Conservation (phyloP, 1,140 invertebrate species). For the Zaprionus inermis region DNA sequence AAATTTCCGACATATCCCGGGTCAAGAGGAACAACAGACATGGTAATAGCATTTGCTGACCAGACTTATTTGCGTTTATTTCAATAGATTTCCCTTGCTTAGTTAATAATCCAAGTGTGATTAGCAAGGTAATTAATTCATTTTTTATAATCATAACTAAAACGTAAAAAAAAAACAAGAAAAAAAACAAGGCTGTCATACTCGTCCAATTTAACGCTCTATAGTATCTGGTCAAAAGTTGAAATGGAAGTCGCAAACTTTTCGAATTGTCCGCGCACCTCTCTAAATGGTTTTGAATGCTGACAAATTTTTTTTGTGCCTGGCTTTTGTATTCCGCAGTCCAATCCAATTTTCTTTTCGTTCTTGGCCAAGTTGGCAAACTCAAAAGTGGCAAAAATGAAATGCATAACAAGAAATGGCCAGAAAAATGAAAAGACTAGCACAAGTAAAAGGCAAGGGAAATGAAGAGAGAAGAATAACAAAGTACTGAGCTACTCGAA, state of each 20-base stretch:
- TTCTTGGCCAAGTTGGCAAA: conserved; percentile 33
- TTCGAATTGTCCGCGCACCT: conserved; percentile 45
- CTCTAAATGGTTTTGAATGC: conserved; percentile 50
- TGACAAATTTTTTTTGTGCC: conserved; percentile 12
- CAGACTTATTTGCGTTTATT: conserved; percentile 16
- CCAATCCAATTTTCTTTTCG: conserved; percentile 50
- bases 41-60: not conserved
- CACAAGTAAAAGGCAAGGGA: not conserved
- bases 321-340: conserved; percentile 29
- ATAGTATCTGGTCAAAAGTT: conserved; percentile 38
- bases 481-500: conserved; percentile 11
- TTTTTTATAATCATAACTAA: conserved; percentile 9
- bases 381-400: conserved; percentile 35
- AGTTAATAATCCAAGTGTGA: conserved; percentile 38
- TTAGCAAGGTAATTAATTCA: conserved; percentile 29
- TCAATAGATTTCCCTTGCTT: conserved; percentile 6
- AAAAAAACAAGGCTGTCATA: conserved; percentile 29
- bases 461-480: conserved; percentile 14
- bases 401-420: conserved; percentile 31
- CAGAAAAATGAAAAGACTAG: conserved; percentile 6
- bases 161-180: not conserved
- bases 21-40: conserved; percentile 19
- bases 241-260: conserved; percentile 51
- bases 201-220: conserved; percentile 31
- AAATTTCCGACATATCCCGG: conserved; percentile 31